Percentiles rank a stretch among this genome's conserved stretches.
Conservation (phyloP, 2,888 invertebrate species). For the Mythimna ferrago region DNA sequence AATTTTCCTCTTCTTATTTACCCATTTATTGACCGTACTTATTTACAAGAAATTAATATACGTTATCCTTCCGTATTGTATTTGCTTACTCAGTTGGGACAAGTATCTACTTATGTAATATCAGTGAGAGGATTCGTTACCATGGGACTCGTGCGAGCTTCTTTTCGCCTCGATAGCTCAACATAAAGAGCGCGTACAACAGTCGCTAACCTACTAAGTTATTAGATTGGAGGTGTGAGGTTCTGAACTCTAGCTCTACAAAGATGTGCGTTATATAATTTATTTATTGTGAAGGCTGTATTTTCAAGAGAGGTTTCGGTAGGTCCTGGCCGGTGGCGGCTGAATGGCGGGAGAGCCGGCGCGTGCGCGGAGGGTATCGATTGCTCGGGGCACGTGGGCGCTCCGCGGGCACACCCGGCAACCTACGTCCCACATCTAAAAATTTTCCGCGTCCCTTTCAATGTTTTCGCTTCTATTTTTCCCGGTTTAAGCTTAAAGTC, state of each 20-base stretch:
- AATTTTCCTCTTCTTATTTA: background rate
- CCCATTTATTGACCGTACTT: background rate
- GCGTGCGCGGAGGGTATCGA: slow-evolving; percentile 67
- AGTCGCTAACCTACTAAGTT: background rate
- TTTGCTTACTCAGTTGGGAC: background rate
- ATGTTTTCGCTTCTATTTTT: slow-evolving; percentile 20
- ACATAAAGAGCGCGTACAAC: slow-evolving; percentile 10
- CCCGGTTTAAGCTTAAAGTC: background rate
- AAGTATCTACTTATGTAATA: background rate
- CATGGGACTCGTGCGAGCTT: background rate
- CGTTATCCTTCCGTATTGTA: background rate
- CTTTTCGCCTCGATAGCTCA: background rate
- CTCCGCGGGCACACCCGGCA: slow-evolving; percentile 52
- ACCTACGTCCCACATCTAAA: too few species aligned
- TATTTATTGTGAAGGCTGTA: slow-evolving; percentile 29
- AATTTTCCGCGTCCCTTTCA: slow-evolving; percentile 42
- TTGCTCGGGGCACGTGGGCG: slow-evolving; percentile 60
- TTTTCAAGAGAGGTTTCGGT: slow-evolving; percentile 35
- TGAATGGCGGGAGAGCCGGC: slow-evolving; percentile 58
- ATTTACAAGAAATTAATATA: background rate
- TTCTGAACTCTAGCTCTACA: slow-evolving; percentile 6
- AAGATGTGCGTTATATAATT: slow-evolving; percentile 11
- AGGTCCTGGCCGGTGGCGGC: slow-evolving; percentile 58
- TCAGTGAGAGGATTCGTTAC: background rate
- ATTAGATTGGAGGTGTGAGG: slow-evolving; percentile 1